Base-by-base conservation (phyloP, 2,113 vertebrate species). In the Furnarius figulus region DNA sequence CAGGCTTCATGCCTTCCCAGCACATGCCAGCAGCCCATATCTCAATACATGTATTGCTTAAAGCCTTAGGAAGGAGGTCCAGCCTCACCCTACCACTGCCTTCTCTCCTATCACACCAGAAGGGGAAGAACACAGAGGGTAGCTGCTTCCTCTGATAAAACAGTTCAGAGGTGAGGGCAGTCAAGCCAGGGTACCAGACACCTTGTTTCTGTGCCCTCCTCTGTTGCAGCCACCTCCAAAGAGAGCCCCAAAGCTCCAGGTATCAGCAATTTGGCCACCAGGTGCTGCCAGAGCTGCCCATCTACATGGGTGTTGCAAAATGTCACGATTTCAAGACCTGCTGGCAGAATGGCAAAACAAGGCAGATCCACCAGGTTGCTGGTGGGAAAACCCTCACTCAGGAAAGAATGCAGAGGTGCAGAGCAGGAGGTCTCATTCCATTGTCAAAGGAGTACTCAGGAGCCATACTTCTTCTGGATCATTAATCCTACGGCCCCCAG, bases 241-340 rank as follows among this genome's bases (percentile, higher is more conserved):
- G 14, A 59, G 14, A 53, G 59, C 22, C 6, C 30, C n/a, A 79
- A 79, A 79, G 40, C 73, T 73, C 19, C 27, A 56, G 46, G 27
- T 35, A 39, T 49, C 28, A 25, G 27, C 67, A 61, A 12, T 62
- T 73, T 49, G 73, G 47, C 24, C 61, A 85, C 31, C 16, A 35
- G 22, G 35, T 61, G 66, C 53, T 55, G 27, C 47, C 35, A 80
- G 37, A 40, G 49, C 30, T 42, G 22, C 19, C 52, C 47, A 9
- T 53, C 73, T 33, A 9, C 12, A 2, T n/a, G 23, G 18, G 12
- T 25, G 31, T 75, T 65, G 42, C 55, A 24, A 79, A 56, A 21
- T 6, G 4, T 44, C 44, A 22, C 0, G 0, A 46, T 63, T 63
- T 62, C 59, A 72, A 72, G 52, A n/a, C 21, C 27, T 21, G 6